phyloP scores from a whole-genome alignment of 2,888 invertebrate species.

The Sturmia bella region DNA sequence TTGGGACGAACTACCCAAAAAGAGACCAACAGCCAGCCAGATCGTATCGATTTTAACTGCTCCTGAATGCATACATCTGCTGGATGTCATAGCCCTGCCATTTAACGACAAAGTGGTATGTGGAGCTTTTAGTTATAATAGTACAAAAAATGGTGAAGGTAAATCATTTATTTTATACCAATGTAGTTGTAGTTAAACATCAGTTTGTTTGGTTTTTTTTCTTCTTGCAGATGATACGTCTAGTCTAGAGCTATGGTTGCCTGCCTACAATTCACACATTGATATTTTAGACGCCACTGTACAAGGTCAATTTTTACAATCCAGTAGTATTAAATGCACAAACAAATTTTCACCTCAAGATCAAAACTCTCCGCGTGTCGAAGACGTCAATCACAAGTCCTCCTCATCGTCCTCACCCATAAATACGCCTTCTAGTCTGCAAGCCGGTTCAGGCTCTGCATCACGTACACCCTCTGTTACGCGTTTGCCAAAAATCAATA shows the following conservation, averaged over 20 bases:
- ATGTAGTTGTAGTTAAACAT: not conserved
- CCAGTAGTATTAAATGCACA: slow-evolving; percentile 82
- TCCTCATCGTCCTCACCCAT: slow-evolving; percentile 63
- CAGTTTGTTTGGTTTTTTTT: not conserved
- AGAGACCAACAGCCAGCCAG: slow-evolving; percentile 96
- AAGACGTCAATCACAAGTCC: slow-evolving; percentile 69
- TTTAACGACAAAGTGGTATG: slow-evolving; percentile 86
- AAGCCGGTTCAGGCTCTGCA: slow-evolving; percentile 69
- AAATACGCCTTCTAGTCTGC: slow-evolving; percentile 67
- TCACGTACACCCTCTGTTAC: slow-evolving; percentile 73
- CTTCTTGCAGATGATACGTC: slow-evolving; percentile 82
- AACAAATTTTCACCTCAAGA: slow-evolving; percentile 75
- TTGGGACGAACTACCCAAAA: slow-evolving; percentile 93
- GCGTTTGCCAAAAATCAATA: slow-evolving; percentile 78
- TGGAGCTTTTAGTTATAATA: slow-evolving; percentile 82
- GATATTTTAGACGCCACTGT: slow-evolving; percentile 84
- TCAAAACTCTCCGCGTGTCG: slow-evolving; percentile 65
- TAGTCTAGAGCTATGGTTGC: slow-evolving; percentile 89
- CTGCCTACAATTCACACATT: slow-evolving; percentile 86
- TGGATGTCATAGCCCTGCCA: slow-evolving; percentile 89
- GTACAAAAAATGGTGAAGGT: slow-evolving; percentile 80
- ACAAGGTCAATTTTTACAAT: slow-evolving; percentile 85
- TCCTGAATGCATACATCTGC: slow-evolving; percentile 95
- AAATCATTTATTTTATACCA: slow-evolving; percentile 41
- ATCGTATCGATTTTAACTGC: slow-evolving; percentile 95